Evolutionary conservation across 1,140 invertebrate genomes (phyloP).

Genomic region (Nixonia krombeini): DNA sequence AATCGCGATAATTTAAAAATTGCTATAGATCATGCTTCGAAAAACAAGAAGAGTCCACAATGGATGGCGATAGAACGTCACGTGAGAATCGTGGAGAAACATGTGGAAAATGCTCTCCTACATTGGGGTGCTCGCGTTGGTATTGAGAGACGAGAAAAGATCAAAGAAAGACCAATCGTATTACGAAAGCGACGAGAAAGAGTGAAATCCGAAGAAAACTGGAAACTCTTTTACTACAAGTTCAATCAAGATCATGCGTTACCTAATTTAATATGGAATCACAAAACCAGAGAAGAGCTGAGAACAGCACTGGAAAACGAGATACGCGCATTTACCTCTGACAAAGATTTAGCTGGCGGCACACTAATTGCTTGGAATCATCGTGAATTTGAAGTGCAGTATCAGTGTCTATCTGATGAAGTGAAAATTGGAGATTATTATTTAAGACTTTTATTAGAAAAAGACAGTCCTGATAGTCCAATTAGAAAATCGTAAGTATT

Average conservation of each 20-base stretch:
- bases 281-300: slow-evolving; percentile 97
- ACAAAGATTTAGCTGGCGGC: slow-evolving; percentile 89
- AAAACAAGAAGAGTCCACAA: slow-evolving; percentile 76
- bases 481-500: slow-evolving; percentile 90
- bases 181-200: slow-evolving; percentile 90
- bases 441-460: slow-evolving; percentile 92
- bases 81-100: slow-evolving; percentile 84
- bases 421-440: slow-evolving; percentile 99
- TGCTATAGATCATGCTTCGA: slow-evolving; percentile 86
- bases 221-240: slow-evolving; percentile 95
- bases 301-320: slow-evolving; percentile 94
- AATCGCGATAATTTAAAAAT: slow-evolving; percentile 95
- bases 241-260: slow-evolving; percentile 95
- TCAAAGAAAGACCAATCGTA: slow-evolving; percentile 85
- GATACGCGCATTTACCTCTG: slow-evolving; percentile 88
- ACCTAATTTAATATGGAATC: slow-evolving; percentile 99
- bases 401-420: slow-evolving; percentile 94
- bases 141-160: slow-evolving; percentile 77
- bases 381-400: slow-evolving; percentile 95
- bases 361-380: slow-evolving; percentile 97
- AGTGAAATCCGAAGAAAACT: slow-evolving; percentile 94
- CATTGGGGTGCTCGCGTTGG: slow-evolving; percentile 91
- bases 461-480: slow-evolving; percentile 87
- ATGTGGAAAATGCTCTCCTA: slow-evolving; percentile 84
- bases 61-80: slow-evolving; percentile 81